Evolutionary conservation across 2,888 invertebrate genomes (phyloP).

Genomic region (Cartodere bifasciata): DNA sequence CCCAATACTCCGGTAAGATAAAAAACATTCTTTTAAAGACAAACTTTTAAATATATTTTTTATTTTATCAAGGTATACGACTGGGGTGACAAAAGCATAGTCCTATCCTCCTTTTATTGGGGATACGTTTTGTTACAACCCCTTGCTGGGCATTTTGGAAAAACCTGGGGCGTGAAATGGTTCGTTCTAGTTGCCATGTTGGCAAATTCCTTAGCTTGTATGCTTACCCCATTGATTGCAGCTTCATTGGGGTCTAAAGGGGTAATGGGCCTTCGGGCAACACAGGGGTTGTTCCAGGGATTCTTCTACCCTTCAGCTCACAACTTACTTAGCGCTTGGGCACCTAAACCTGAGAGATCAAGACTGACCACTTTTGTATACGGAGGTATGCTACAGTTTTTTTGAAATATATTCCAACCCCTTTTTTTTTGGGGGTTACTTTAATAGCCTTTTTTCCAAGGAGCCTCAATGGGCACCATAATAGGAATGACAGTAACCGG

Average conservation of each 20-base stretch:
- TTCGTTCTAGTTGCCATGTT: slow-evolving; percentile 44
- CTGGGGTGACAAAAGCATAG: slow-evolving; percentile 38
- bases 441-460: too few relatives aligned
- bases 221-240: slow-evolving; percentile 53
- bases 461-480: slow-evolving; percentile 66
- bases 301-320: slow-evolving; percentile 57
- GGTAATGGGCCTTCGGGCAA: slow-evolving; percentile 48
- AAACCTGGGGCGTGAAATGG: slow-evolving; percentile 56
- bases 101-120: slow-evolving; percentile 67
- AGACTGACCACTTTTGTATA: slow-evolving; percentile 52
- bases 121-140: slow-evolving; percentile 60
- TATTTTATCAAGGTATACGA: slow-evolving; percentile 31
- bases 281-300: slow-evolving; percentile 62
- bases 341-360: slow-evolving; percentile 54
- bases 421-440: too few relatives aligned
- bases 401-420: too few relatives aligned
- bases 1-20: slow-evolving; percentile 37
- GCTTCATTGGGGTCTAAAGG: slow-evolving; percentile 43
- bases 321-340: slow-evolving; percentile 64
- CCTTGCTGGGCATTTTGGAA: slow-evolving; percentile 54
- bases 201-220: slow-evolving; percentile 47
- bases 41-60: too few relatives aligned
- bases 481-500: slow-evolving; percentile 57
- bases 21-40: too few relatives aligned
- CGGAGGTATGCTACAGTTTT: too few relatives aligned